Evolutionary conservation across 2,888 invertebrate species (phyloP).

Genomic region (Serripes groenlandicus): DNA sequence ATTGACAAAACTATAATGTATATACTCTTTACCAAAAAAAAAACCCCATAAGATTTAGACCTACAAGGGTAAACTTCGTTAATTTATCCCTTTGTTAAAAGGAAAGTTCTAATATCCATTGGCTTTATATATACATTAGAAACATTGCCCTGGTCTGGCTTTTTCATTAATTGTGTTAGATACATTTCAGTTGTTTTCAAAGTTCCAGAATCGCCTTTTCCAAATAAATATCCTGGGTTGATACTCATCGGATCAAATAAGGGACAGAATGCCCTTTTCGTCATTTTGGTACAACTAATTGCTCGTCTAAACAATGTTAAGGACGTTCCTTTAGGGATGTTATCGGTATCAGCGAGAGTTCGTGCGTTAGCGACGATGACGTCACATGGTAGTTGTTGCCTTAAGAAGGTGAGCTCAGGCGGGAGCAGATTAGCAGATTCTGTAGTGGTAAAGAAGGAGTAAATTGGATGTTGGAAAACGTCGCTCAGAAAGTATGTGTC

Average conservation of each 20-base stretch:
- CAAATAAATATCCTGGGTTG: conserved; percentile 5
- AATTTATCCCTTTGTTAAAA: conserved; percentile 2
- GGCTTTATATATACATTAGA: conserved; percentile 32
- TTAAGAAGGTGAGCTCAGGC: conserved; percentile 26
- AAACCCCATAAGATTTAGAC: too few relatives aligned
- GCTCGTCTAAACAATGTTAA: conserved; percentile 55
- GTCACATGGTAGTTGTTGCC: conserved; percentile 51
- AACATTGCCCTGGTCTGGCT: background rate
- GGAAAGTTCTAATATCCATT: conserved; percentile 66
- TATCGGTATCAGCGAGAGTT: conserved; percentile 38
- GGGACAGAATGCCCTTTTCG: background rate
- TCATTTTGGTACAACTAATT: conserved; percentile 31
- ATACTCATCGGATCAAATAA: conserved; percentile 7
- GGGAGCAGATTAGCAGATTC: conserved; percentile 11
- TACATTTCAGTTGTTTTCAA: conserved; percentile 11
- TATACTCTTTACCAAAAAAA: too few relatives aligned
- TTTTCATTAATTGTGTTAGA: conserved; percentile 3
- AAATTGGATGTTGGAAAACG: conserved; percentile 59
- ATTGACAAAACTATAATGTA: too few relatives aligned
- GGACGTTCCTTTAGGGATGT: conserved; percentile 46
- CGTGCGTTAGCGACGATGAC: conserved; percentile 55
- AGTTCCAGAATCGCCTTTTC: background rate
- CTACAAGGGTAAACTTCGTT: background rate
- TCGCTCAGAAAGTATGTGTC: conserved; percentile 58
- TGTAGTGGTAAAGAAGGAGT: conserved; percentile 37